Percentiles rank a stretch among this genome's conserved stretches.
phyloP scores from a whole-genome alignment of 2,113 vertebrate genomes.

The Platysternon megacephalum region DNA sequence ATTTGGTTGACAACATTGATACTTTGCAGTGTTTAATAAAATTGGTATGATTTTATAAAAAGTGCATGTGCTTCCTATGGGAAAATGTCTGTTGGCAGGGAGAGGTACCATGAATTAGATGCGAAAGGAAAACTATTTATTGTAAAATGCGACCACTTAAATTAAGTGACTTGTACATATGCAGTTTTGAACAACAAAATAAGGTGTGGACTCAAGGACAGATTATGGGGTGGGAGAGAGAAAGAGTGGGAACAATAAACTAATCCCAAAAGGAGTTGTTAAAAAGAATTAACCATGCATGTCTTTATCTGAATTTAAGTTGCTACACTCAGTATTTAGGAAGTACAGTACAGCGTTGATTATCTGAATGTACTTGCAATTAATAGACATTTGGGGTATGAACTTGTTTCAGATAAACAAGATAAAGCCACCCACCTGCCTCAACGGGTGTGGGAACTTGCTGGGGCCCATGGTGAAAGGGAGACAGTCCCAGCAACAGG shows the following conservation, averaged over 20 bases:
- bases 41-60: background rate
- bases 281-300: background rate
- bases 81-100: background rate
- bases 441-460: background rate
- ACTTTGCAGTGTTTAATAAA: background rate
- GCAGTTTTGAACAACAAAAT: background rate
- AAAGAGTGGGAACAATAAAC: background rate
- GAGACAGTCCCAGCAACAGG: background rate
- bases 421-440: background rate
- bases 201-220: background rate
- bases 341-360: background rate
- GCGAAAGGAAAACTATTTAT: background rate
- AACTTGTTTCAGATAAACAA: background rate
- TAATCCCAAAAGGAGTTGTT: background rate
- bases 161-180: background rate
- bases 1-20: slow-evolving; percentile 37
- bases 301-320: background rate
- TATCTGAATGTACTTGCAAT: background rate
- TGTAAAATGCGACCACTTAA: background rate
- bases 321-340: background rate
- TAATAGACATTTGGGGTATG: background rate
- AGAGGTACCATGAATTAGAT: background rate
- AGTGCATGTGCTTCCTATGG: background rate
- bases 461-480: background rate
- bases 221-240: background rate